A percentile compares a stretch with the other conserved stretches of the same genome.
Evolutionary conservation across 2,113 vertebrate genomes (phyloP).

Genomic region (Alectura lathami): DNA sequence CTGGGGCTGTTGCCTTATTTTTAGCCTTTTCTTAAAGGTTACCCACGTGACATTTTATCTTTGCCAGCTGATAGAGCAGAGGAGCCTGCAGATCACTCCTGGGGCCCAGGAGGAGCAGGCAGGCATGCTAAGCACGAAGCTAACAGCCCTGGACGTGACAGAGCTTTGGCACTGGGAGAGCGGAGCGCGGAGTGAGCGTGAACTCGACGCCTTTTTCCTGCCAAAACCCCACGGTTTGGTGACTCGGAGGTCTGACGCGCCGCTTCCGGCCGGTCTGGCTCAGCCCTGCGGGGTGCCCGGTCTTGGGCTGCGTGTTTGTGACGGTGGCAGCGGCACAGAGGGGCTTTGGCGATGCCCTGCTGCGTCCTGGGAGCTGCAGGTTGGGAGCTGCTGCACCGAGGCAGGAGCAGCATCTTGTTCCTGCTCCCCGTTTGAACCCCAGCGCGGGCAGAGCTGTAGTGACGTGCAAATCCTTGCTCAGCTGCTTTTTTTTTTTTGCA

Average conservation of each 20-base stretch:
- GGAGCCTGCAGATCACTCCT: background rate
- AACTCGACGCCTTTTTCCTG: background rate
- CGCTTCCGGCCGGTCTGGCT: background rate
- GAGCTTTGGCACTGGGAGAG: background rate
- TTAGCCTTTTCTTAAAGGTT: background rate
- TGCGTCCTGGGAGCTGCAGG: background rate
- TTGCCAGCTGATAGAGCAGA: background rate
- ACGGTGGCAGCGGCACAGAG: background rate
- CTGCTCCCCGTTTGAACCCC: background rate
- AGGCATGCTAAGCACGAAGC: background rate
- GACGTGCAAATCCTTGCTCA: background rate
- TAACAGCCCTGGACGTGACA: background rate
- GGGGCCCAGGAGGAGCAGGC: background rate
- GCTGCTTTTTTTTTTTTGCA: background rate
- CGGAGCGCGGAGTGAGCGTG: background rate
- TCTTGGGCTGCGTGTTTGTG: background rate
- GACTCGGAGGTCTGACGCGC: accelerated
- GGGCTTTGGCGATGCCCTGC: background rate
- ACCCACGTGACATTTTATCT: background rate
- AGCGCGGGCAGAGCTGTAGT: accelerated
- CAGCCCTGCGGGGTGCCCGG: background rate
- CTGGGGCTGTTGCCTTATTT: background rate
- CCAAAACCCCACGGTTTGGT: accelerated
- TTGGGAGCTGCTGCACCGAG: background rate
- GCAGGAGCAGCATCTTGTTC: accelerated